Evolutionary conservation across 64 coral and sea anemone species (phyloP).

Genomic region (Hydrozoanthus tunicans): DNA sequence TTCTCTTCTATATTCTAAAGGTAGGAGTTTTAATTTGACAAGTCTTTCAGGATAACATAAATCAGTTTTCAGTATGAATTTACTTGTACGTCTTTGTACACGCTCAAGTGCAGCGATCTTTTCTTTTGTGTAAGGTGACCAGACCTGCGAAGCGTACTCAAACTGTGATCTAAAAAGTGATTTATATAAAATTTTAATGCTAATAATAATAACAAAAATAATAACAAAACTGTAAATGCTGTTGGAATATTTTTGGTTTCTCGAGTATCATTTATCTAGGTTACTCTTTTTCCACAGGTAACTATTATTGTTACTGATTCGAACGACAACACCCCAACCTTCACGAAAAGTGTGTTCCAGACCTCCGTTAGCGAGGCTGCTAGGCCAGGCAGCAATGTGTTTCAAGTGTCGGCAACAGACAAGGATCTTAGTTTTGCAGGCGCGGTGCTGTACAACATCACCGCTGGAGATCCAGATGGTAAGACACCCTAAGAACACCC

Average conservation of each 20-base stretch:
- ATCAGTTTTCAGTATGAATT: no score
- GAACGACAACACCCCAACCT: slow-evolving; percentile 79
- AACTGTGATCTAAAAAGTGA: no score
- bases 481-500: not conserved
- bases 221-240: not conserved
- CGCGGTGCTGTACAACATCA: slow-evolving; percentile 81
- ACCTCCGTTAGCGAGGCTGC: slow-evolving; percentile 75
- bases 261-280: not conserved
- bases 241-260: not conserved
- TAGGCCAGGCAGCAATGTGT: slow-evolving; percentile 70
- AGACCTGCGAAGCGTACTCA: no score
- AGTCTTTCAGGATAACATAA: no score
- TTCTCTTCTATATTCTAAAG: no score
- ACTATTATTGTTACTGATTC: slow-evolving; percentile 74
- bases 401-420: slow-evolving; percentile 77
- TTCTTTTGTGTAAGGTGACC: no score
- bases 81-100: no score
- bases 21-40: not conserved
- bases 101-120: no score
- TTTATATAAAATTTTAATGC: no score
- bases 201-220: not conserved
- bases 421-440: slow-evolving; percentile 68
- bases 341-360: slow-evolving; percentile 32
- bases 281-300: slow-evolving; percentile 29
- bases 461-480: slow-evolving; percentile 69